Conservation (phyloP, 2,797 vertebrate species). For the Anas capensis region DNA sequence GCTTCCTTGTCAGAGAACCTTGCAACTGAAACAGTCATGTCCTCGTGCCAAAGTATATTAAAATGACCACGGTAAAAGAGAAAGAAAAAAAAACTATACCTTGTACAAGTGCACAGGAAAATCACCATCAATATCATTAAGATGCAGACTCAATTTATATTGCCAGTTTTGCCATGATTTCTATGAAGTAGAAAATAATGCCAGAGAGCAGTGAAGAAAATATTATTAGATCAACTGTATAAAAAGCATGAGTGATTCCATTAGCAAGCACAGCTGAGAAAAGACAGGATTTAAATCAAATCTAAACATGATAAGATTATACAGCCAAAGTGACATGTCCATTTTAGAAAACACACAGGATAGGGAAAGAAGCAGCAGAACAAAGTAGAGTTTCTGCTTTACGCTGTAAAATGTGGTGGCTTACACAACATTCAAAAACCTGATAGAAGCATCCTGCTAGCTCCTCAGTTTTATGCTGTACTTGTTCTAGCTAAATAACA, state of each 20-base stretch:
- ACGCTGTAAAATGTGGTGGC: not conserved
- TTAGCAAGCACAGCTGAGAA: conserved; percentile 65
- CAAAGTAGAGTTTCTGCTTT: not conserved
- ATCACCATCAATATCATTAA: conserved; percentile 30
- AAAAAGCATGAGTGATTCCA: conserved; percentile 67
- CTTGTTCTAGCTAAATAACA: conserved; percentile 4
- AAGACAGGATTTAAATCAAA: conserved; percentile 64
- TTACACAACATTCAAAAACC: conserved; percentile 7
- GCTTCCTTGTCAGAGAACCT: not conserved
- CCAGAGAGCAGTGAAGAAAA: conserved; percentile 39
- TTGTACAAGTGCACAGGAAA: not conserved
- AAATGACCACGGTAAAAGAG: not conserved
- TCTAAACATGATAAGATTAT: conserved; percentile 60
- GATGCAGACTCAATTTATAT: conserved; percentile 41
- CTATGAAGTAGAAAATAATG: conserved; percentile 52
- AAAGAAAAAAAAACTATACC: not conserved
- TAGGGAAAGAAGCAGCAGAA: not conserved
- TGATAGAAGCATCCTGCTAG: not conserved
- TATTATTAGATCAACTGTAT: conserved; percentile 67
- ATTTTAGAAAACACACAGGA: conserved; percentile 13
- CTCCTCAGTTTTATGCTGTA: not conserved
- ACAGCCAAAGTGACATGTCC: conserved; percentile 39
- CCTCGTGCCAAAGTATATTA: not conserved
- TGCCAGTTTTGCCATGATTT: conserved; percentile 41
- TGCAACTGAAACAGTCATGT: not conserved